Base-by-base conservation (phyloP, 2,888 invertebrate species). In the Ormyrus nitidulus region DNA sequence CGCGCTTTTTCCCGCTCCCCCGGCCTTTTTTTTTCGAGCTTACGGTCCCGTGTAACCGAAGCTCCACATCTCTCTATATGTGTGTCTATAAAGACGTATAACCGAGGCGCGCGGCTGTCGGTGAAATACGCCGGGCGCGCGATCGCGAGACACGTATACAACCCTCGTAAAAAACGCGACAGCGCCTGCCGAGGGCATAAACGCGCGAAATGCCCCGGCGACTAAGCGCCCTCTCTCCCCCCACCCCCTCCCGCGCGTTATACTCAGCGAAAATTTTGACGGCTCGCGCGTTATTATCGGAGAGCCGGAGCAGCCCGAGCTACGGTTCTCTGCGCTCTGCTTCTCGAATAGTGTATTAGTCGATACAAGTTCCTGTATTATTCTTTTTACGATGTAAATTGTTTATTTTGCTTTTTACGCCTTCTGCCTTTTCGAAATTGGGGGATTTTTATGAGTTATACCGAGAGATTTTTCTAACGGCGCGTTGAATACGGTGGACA, bases 121-220 rank as follows among this genome's bases (percentile, higher is more conserved):
- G 48, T 70, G 77, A 72, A 72, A 65, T 13, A 58, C 59, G 34
- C 58, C 51, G 19, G 19, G 19, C 19, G 19, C 66, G 71, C 48
- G 34, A 61, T 64, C 59, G 51, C 66, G 79, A 70, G 80, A 83
- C 81, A 83, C 83, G 80, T 82, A 81, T 81, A 82, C 79, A 79
- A 82, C 84, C 83, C 82, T 84, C 83, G 83, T 84, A 84, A 84
- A 84, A 81, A 79, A 70, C 81, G 82, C 83, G 81, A 83, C 77
- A 83, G 81, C 65, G 64, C 48, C 80, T 80, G 79, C 53, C 74
- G 72, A 83, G 83, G 83, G 82, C 82, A 82, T 83, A 83, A 84
- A 84, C 79, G 83, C 80, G 81, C 75, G 82, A 82, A 81, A 82
- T 66, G 79, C 48, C 19, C 19, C 77, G 53, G 8, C 49, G 48